These are phyloP conservation scores for Cyanistes caeruleus DNA, from an alignment of 2,113 vertebrate genomes.

Conservation along the genomic window DNA sequence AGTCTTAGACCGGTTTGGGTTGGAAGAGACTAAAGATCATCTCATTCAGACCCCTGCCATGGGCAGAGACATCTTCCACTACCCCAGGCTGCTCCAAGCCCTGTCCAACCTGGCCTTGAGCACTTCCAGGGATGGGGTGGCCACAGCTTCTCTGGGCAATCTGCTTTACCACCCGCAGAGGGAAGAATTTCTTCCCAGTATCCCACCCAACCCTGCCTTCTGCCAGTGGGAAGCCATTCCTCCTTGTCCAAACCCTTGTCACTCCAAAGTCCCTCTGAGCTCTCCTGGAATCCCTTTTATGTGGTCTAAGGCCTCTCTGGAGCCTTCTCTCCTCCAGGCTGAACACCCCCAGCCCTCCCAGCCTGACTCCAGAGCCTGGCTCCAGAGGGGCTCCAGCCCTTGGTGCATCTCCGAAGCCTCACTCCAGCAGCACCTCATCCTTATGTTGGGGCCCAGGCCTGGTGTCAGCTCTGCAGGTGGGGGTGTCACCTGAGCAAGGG, in stretches of 20 bases:
- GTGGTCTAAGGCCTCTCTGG: neutral
- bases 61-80: neutral
- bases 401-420: neutral
- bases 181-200: neutral
- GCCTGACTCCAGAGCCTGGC: neutral
- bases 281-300: neutral
- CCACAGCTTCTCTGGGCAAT: neutral
- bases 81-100: neutral
- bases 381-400: neutral
- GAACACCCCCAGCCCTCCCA: neutral
- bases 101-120: neutral
- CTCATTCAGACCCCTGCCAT: neutral
- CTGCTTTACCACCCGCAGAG: neutral
- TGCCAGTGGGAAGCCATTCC: neutral
- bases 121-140: neutral
- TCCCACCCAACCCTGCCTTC: neutral
- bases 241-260: neutral
- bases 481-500: neutral
- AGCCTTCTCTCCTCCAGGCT: neutral
- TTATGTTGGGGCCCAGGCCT: neutral
- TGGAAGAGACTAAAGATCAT: neutral
- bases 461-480: neutral
- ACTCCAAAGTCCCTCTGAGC: neutral
- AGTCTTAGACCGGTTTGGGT: neutral
- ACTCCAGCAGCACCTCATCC: neutral